Base-by-base conservation (phyloP, 1,140 invertebrate species). In the Atta cephalotes region DNA sequence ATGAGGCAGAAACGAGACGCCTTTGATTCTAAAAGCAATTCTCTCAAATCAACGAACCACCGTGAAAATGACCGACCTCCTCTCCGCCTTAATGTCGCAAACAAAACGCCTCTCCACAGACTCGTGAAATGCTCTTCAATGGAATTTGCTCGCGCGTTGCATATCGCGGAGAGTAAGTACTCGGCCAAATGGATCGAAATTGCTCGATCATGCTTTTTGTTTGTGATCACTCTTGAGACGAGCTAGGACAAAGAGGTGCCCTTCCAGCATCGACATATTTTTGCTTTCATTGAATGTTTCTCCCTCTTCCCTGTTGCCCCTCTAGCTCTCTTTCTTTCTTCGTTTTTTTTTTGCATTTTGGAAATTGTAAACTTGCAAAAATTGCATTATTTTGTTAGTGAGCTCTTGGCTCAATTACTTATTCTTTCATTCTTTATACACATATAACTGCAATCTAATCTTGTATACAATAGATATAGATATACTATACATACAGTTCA, bases 81-180 rank as follows among this genome's bases (percentile, higher is more conserved):
- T 94, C 91, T 92, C 94, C 94, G 94, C 94, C 95, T 93, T 88
- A 89, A 82, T 91, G 88, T 89, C 85, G 91, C 95, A 94, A 95
- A 95, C 94, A 95, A 95, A 95, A 95, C 95, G 95, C 95, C 95
- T 95, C 87, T 91, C 87, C 25, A 89, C 89, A 82, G 91, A 84
- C 92, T 93, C 88, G 91, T 90, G 90, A 93, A 93, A 94, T 94
- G 92, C 91, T 85, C 88, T 92, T 93, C 91, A 93, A 95, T 95
- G 91, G 89, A 91, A 88, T 89, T 49, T 56, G 58, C 39, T 68
- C 79, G 28, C 62, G 51, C 58, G 56, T 88, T 72, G 18, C 49
- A 85, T 25, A n/a, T 25, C 60, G 56, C 80, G 82, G 74, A 86
- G 86, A 81, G 89, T 87, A 87, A 74, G 53, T 74, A 92, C 90